These are phyloP conservation scores for Manis pentadactyla DNA, from an alignment of 2,797 vertebrate genomes.

Conservation along the genomic window DNA sequence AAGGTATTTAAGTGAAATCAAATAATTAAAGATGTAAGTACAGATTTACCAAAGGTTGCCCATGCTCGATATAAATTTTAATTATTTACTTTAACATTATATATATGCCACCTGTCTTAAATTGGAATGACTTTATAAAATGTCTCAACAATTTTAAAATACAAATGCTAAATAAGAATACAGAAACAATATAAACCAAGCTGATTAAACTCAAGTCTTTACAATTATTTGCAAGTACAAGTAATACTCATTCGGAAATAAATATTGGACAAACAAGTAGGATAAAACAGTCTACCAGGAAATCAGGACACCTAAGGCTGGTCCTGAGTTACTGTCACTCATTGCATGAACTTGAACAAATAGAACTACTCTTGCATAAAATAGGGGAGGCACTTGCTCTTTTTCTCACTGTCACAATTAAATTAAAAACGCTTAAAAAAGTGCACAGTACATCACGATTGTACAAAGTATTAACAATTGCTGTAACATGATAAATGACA, in stretches of 20 bases:
- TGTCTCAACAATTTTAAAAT: too few species aligned
- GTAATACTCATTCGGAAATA: slow-evolving; percentile 42
- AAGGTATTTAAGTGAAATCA: slow-evolving; percentile 42
- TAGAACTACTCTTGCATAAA: neutral
- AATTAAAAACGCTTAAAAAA: slow-evolving; percentile 31
- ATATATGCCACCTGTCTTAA: too few species aligned
- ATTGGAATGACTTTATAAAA: too few species aligned
- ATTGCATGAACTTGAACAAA: neutral
- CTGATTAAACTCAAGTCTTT: neutral
- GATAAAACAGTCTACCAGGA: neutral
- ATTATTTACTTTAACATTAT: neutral
- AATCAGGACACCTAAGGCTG: slow-evolving; percentile 24
- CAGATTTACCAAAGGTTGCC: neutral
- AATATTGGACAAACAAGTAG: neutral
- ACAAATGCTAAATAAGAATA: neutral
- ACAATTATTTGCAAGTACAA: neutral
- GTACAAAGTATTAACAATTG: neutral
- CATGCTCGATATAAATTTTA: slow-evolving; percentile 2
- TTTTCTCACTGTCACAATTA: neutral
- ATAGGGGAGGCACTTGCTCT: neutral
- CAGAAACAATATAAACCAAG: neutral
- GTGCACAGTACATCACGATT: neutral
- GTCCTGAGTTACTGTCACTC: neutral
- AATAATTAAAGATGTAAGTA: slow-evolving; percentile 38
- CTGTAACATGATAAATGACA: neutral